A percentile compares a stretch with the other conserved stretches of the same genome.
Evolutionary conservation across 2,888 invertebrate species (phyloP).

Genomic region (Chrysodeixis includens): DNA sequence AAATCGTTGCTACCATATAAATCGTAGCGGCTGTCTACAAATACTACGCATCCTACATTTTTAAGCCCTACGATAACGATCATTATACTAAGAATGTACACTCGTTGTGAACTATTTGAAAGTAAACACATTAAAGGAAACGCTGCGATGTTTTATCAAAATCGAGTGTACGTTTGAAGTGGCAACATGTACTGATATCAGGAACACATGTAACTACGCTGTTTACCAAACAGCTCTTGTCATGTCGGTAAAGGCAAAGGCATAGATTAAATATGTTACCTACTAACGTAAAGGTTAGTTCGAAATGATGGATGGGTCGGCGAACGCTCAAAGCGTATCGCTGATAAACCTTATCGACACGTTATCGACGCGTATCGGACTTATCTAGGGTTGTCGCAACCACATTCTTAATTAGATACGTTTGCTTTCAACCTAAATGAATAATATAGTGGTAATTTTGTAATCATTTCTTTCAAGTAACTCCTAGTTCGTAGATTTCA

Average conservation of each 20-base stretch:
- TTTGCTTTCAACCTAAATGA: neutral
- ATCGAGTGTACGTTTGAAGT: constrained; percentile 80
- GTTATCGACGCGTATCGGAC: constrained; percentile 75
- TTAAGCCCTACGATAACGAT: constrained; percentile 63
- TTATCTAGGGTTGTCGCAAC: constrained; percentile 67
- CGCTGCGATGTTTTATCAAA: constrained; percentile 75
- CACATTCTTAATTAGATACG: neutral
- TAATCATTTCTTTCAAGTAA: too few species aligned
- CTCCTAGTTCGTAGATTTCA: too few species aligned
- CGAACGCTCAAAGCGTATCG: constrained; percentile 84
- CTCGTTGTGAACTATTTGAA: constrained; percentile 66
- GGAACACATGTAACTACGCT: constrained; percentile 84
- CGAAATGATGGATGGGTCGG: constrained; percentile 86
- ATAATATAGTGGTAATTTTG: neutral
- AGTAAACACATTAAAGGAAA: constrained; percentile 80
- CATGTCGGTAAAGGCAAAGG: constrained; percentile 84
- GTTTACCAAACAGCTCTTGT: constrained; percentile 78
- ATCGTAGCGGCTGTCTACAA: constrained; percentile 40
- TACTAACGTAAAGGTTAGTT: constrained; percentile 68
- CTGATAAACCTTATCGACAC: constrained; percentile 78
- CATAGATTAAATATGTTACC: constrained; percentile 70
- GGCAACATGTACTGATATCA: constrained; percentile 81
- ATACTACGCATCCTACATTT: constrained; percentile 38
- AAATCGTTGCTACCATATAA: constrained; percentile 63
- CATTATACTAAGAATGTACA: constrained; percentile 60